A percentile compares a stretch with the other conserved stretches of the same genome.
phyloP scores from a whole-genome alignment of 2,888 invertebrate genomes.

The Hydraecia micacea region DNA sequence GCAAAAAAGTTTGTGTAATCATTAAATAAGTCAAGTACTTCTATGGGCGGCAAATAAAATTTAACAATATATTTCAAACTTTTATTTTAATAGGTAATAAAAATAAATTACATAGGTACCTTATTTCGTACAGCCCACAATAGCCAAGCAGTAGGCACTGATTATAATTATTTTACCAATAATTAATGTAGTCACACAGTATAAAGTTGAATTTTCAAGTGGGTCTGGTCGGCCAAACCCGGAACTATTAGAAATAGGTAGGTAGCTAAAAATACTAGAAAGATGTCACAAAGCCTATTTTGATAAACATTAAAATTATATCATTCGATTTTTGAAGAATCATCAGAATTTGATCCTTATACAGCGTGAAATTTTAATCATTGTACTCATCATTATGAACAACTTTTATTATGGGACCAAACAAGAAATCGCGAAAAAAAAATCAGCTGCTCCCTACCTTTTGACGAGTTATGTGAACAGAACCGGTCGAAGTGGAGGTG shows the following conservation, averaged over 20 bases:
- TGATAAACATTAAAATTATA: not conserved
- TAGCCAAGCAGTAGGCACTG: slow-evolving; percentile 47
- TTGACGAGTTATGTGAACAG: too few relatives aligned
- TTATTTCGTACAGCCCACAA: slow-evolving; percentile 39
- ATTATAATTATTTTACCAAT: slow-evolving; percentile 22
- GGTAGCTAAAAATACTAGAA: not conserved
- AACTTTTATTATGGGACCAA: too few relatives aligned
- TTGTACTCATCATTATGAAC: too few relatives aligned
- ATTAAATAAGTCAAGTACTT: not conserved
- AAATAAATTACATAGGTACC: slow-evolving; percentile 69
- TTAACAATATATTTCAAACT: slow-evolving; percentile 21
- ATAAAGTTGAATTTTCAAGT: not conserved
- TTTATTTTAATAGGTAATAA: slow-evolving; percentile 70
- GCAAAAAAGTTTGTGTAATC: not conserved
- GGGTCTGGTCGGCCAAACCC: not conserved
- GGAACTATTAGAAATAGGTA: not conserved
- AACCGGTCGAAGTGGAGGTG: too few relatives aligned
- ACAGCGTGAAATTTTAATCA: too few relatives aligned
- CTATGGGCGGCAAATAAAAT: slow-evolving; percentile 15
- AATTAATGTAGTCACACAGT: slow-evolving; percentile 13
- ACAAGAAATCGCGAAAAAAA: too few relatives aligned
- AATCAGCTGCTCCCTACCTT: too few relatives aligned
- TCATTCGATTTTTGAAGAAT: not conserved
- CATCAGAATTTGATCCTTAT: not conserved
- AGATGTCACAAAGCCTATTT: not conserved